Evolutionary conservation across 2,113 vertebrate species (phyloP).

Genomic region (Nothobranchius kuhntae): DNA sequence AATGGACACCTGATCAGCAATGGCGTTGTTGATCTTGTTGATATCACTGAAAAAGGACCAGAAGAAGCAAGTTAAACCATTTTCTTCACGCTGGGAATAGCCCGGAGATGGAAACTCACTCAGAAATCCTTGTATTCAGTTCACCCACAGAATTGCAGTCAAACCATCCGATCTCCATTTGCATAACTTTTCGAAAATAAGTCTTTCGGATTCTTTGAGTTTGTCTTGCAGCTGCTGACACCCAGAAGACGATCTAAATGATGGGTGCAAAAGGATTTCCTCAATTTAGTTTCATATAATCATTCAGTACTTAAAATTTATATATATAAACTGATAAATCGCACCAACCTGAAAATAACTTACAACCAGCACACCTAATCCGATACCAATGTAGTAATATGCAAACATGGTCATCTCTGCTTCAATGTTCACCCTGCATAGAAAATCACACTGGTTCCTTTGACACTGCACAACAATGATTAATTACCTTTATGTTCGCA

Average conservation of each 20-base stretch:
- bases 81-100: not conserved
- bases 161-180: constrained; percentile 84
- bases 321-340: not conserved
- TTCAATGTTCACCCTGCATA: constrained; percentile 77
- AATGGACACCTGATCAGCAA: constrained; percentile 79
- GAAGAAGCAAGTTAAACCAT: not conserved
- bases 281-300: not conserved
- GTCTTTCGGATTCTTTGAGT: constrained; percentile 71
- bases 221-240: constrained; percentile 74
- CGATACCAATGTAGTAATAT: constrained; percentile 80
- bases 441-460: constrained; percentile 14
- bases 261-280: not conserved
- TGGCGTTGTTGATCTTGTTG: constrained; percentile 81
- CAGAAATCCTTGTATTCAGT: constrained; percentile 81
- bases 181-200: constrained; percentile 80
- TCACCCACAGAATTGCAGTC: constrained; percentile 81
- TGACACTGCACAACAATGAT: not conserved
- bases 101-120: constrained; percentile 58
- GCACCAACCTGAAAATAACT: constrained; percentile 80
- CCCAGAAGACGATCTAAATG: constrained; percentile 76
- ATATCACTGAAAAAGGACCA: constrained; percentile 69
- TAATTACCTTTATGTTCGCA: not conserved
- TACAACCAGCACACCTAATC: constrained; percentile 68
- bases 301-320: no score
- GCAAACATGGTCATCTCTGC: constrained; percentile 79